phyloP scores from a whole-genome alignment of 2,113 vertebrate genomes.

The Cromileptes altivelis region DNA sequence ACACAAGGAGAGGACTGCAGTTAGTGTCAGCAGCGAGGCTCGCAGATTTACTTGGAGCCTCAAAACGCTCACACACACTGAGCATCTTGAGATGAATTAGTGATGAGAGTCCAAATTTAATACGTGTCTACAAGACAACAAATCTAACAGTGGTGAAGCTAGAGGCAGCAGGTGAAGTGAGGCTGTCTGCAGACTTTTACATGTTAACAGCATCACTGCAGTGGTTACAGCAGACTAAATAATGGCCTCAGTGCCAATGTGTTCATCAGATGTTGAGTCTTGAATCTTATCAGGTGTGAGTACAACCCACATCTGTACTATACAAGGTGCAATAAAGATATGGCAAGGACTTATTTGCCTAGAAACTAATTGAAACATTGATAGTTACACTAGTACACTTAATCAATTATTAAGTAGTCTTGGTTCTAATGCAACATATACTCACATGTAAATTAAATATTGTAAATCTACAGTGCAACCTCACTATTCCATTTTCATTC shows the following conservation, averaged over 20 bases:
- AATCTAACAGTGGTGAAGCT: neutral
- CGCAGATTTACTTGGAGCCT: neutral
- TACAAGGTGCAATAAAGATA: slow-evolving; percentile 16
- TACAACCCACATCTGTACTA: neutral
- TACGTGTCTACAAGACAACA: neutral
- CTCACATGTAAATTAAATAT: too few species aligned
- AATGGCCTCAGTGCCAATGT: neutral
- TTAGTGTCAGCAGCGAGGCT: neutral
- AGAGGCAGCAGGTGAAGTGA: neutral
- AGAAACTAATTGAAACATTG: neutral
- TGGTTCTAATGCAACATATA: neutral
- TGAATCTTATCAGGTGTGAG: slow-evolving; percentile 15
- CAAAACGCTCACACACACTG: neutral
- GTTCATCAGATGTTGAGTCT: slow-evolving; percentile 10
- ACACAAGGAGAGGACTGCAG: neutral
- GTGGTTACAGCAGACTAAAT: neutral
- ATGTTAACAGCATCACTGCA: neutral
- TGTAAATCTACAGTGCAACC: neutral
- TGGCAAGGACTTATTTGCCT: neutral
- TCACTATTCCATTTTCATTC: neutral
- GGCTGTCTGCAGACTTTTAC: neutral
- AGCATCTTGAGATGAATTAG: neutral
- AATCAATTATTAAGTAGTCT: neutral
- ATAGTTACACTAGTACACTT: too few species aligned
- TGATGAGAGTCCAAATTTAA: neutral